phyloP scores from a whole-genome alignment of 35 echinoderm and acorn worm genomes.

The Hemicentrotus pulcherrimus region DNA sequence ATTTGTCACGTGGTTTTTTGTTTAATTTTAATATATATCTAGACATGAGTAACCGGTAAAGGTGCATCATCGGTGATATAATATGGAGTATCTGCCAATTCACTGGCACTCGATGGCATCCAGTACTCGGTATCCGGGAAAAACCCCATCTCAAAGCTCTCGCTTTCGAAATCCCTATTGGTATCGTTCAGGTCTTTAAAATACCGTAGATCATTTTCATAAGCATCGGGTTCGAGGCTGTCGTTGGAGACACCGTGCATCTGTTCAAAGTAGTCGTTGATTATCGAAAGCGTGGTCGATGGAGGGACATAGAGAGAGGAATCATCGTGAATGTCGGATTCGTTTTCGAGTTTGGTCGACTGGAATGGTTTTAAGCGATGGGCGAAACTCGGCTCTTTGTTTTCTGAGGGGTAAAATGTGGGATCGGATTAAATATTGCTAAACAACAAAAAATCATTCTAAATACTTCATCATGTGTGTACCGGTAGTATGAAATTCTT shows the following conservation, averaged over 20 bases:
- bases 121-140: slow-evolving; percentile 25
- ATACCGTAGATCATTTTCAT: background rate
- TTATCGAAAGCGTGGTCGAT: background rate
- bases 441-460: too few relatives aligned
- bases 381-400: background rate
- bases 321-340: background rate
- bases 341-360: background rate
- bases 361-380: background rate
- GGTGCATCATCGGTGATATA: slow-evolving; percentile 22
- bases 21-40: background rate
- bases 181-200: background rate
- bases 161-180: background rate
- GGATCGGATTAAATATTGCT: background rate
- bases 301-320: background rate
- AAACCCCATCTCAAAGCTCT: background rate
- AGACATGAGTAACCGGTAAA: slow-evolving; percentile 8
- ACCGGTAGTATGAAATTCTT: too few relatives aligned
- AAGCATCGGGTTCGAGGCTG: background rate
- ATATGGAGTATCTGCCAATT: background rate
- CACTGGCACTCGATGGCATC: background rate
- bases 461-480: too few relatives aligned
- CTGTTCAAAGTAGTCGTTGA: slow-evolving; percentile 15
- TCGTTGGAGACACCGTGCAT: slow-evolving; percentile 13
- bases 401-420: background rate
- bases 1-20: too few relatives aligned